These are phyloP conservation scores for Calameuta idolon DNA, from an alignment of 2,888 invertebrate genomes.

Conservation along the genomic window DNA sequence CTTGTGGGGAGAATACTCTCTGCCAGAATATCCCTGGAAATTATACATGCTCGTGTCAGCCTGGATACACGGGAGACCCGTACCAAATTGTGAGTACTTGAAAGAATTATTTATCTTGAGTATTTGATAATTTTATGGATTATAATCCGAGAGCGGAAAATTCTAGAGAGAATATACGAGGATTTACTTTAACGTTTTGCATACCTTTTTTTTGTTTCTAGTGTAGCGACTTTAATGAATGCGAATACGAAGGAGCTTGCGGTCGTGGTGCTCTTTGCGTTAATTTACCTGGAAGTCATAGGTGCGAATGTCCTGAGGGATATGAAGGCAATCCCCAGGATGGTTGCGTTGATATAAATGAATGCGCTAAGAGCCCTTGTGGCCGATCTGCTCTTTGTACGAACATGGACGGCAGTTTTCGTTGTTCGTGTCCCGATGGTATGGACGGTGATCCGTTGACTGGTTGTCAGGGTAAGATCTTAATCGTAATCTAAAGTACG, in stretches of 20 bases:
- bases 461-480: constrained; percentile 78
- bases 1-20: constrained; percentile 84
- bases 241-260: constrained; percentile 78
- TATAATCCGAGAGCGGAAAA: not conserved
- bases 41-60: constrained; percentile 86
- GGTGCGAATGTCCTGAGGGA: constrained; percentile 87
- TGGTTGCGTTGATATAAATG: constrained; percentile 81
- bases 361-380: constrained; percentile 81
- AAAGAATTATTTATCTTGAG: not conserved
- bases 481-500: not conserved
- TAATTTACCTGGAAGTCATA: constrained; percentile 83
- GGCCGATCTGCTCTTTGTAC: constrained; percentile 84
- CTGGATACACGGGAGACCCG: constrained; percentile 88
- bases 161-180: not conserved
- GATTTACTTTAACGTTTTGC: not conserved
- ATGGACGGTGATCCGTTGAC: constrained; percentile 83
- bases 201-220: constrained; percentile 50
- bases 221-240: constrained; percentile 90
- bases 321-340: constrained; percentile 84
- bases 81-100: constrained; percentile 72
- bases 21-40: constrained; percentile 90
- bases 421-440: constrained; percentile 86
- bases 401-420: constrained; percentile 82
- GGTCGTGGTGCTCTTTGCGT: constrained; percentile 84
- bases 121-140: not conserved